phyloP scores from a whole-genome alignment of 2,113 vertebrate species.

The Prolemur simus region DNA sequence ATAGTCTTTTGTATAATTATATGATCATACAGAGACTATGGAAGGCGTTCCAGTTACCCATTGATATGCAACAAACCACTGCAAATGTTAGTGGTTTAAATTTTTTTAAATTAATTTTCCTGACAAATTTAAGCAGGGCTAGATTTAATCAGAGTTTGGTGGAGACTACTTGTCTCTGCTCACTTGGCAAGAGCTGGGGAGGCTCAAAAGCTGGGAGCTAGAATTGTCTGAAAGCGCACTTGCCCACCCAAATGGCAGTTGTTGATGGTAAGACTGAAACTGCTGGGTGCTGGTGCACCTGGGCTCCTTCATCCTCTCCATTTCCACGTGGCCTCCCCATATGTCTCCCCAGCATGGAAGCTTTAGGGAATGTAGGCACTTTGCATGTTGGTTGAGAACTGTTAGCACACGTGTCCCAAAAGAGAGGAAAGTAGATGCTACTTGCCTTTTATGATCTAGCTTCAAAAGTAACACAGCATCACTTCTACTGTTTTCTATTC shows the following conservation, averaged over 20 bases:
- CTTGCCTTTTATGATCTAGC: neutral
- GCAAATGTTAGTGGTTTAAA: neutral
- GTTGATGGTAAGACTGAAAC: too few species aligned
- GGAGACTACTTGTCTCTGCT: neutral
- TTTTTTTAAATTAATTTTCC: neutral
- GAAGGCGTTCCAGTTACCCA: too few species aligned
- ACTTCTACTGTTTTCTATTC: neutral
- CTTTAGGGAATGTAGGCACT: neutral
- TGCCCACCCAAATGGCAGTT: neutral
- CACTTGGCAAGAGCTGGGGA: neutral
- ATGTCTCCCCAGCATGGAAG: too few species aligned
- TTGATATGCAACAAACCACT: neutral
- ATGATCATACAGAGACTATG: neutral
- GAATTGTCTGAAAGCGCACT: too few species aligned
- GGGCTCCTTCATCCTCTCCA: neutral
- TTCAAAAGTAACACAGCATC: neutral
- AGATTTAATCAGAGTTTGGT: neutral
- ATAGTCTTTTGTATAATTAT: too few species aligned
- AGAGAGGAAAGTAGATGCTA: neutral
- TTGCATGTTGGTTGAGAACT: neutral
- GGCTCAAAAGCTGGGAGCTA: too few species aligned
- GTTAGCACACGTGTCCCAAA: fast-evolving
- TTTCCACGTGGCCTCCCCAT: neutral
- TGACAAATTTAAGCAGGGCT: neutral
- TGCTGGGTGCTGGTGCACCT: too few species aligned